phyloP scores from a whole-genome alignment of 2,888 invertebrate species.

The Criorhina ranunculi region DNA sequence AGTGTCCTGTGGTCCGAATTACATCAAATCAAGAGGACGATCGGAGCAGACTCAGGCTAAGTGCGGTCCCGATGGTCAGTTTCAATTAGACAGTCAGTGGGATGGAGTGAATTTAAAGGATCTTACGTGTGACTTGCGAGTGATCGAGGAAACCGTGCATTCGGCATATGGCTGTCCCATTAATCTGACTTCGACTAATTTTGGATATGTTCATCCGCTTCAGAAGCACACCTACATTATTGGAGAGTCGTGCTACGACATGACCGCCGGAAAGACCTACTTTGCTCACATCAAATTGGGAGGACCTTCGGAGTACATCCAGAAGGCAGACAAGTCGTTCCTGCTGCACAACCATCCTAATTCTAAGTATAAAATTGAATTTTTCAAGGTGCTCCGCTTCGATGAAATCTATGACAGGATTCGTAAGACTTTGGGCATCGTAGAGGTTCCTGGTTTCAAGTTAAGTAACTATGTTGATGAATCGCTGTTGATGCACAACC shows the following conservation, averaged over 20 bases:
- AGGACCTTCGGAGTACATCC: slow-evolving; percentile 63
- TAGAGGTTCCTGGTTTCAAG: slow-evolving; percentile 77
- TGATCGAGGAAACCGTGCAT: slow-evolving; percentile 79
- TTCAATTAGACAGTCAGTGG: slow-evolving; percentile 42
- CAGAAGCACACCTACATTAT: slow-evolving; percentile 77
- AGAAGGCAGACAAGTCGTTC: slow-evolving; percentile 76
- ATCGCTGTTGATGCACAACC: slow-evolving; percentile 77
- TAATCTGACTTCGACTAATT: slow-evolving; percentile 77
- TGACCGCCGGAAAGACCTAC: slow-evolving; percentile 77
- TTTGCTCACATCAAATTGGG: slow-evolving; percentile 79
- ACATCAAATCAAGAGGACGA: slow-evolving; percentile 68
- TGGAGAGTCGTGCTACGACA: slow-evolving; percentile 80
- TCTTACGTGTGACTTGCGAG: slow-evolving; percentile 79
- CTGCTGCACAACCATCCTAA: slow-evolving; percentile 77
- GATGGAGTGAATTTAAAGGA: slow-evolving; percentile 66
- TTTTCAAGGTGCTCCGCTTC: slow-evolving; percentile 79
- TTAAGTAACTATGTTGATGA: slow-evolving; percentile 78
- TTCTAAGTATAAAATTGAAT: slow-evolving; percentile 79
- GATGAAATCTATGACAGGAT: slow-evolving; percentile 79
- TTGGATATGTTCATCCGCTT: slow-evolving; percentile 80
- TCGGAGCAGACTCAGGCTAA: slow-evolving; percentile 61
- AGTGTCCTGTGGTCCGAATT: slow-evolving; percentile 78
- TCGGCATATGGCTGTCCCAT: slow-evolving; percentile 78
- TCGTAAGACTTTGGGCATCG: slow-evolving; percentile 64
- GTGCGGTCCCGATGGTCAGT: slow-evolving; percentile 71